Evolutionary conservation across 1,140 invertebrate species (phyloP).

Genomic region (Orchesella cincta): DNA sequence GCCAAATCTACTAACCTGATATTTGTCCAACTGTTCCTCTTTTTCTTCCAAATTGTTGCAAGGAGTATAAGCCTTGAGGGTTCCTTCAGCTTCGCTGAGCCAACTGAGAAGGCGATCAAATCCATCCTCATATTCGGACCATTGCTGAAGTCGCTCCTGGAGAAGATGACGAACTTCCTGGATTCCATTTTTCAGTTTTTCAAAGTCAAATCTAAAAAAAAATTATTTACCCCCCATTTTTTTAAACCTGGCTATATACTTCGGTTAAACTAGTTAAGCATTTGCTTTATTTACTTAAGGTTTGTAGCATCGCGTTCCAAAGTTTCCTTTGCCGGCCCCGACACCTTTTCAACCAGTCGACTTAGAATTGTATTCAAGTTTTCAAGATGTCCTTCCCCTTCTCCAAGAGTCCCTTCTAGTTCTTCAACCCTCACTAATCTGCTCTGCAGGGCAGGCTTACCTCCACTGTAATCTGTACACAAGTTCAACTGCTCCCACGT

Average conservation of each 20-base stretch:
- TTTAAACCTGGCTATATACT: not conserved
- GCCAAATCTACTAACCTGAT: slow-evolving; percentile 77
- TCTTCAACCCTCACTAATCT: slow-evolving; percentile 74
- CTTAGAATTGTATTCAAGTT: slow-evolving; percentile 70
- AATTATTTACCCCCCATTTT: not conserved
- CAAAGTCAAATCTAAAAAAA: slow-evolving; percentile 67
- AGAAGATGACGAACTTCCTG: slow-evolving; percentile 75
- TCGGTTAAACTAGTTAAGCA: not conserved
- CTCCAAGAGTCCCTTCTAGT: slow-evolving; percentile 72
- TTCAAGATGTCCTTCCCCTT: slow-evolving; percentile 71
- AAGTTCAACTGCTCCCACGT: slow-evolving; percentile 78
- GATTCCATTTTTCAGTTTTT: slow-evolving; percentile 75
- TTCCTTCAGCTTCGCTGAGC: slow-evolving; percentile 82
- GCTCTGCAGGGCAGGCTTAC: slow-evolving; percentile 72
- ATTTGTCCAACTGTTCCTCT: slow-evolving; percentile 82
- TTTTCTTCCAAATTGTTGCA: slow-evolving; percentile 87
- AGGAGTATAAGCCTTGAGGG: slow-evolving; percentile 80
- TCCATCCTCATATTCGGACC: slow-evolving; percentile 85
- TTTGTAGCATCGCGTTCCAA: slow-evolving; percentile 77
- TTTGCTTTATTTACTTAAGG: slow-evolving; percentile 61
- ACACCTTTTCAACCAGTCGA: slow-evolving; percentile 65
- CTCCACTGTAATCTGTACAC: slow-evolving; percentile 77
- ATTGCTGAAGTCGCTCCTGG: slow-evolving; percentile 82
- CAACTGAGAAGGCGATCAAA: slow-evolving; percentile 79
- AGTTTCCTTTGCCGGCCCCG: slow-evolving; percentile 73